These are phyloP conservation scores for Tiaroga cobitis DNA, from an alignment of 2,797 vertebrate genomes.

Conservation along the genomic window DNA sequence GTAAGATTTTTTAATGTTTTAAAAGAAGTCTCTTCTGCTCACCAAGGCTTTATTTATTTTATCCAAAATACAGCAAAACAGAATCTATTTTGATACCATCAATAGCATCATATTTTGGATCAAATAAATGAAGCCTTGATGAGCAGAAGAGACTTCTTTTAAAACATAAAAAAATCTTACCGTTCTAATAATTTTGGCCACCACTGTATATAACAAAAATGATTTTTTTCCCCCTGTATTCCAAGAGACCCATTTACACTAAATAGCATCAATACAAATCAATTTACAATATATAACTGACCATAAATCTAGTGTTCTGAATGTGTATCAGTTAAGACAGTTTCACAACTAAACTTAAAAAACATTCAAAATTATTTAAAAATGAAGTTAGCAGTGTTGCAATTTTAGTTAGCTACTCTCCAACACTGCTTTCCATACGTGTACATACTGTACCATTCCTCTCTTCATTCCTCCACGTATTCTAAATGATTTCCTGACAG, in stretches of 20 bases:
- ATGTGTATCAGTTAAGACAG: background rate
- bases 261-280: background rate
- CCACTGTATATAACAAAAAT: background rate
- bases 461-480: slow-evolving; percentile 38
- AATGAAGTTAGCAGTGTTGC: background rate
- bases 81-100: too few species aligned
- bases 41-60: too few species aligned
- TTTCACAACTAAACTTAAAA: background rate
- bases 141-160: too few species aligned
- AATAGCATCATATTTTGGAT: too few species aligned
- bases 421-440: background rate
- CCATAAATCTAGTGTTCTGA: background rate
- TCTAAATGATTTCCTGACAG: slow-evolving; percentile 71
- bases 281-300: background rate
- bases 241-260: background rate
- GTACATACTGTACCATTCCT: slow-evolving; percentile 2
- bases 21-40: too few species aligned
- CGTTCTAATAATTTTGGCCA: too few species aligned
- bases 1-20: too few species aligned
- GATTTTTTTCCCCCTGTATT: background rate
- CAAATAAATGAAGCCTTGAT: too few species aligned
- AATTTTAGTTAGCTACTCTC: background rate
- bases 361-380: background rate
- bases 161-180: too few species aligned
- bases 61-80: too few species aligned